These are phyloP conservation scores for Salvelinus fontinalis DNA, from an alignment of 2,113 vertebrate species.

Conservation along the genomic window DNA sequence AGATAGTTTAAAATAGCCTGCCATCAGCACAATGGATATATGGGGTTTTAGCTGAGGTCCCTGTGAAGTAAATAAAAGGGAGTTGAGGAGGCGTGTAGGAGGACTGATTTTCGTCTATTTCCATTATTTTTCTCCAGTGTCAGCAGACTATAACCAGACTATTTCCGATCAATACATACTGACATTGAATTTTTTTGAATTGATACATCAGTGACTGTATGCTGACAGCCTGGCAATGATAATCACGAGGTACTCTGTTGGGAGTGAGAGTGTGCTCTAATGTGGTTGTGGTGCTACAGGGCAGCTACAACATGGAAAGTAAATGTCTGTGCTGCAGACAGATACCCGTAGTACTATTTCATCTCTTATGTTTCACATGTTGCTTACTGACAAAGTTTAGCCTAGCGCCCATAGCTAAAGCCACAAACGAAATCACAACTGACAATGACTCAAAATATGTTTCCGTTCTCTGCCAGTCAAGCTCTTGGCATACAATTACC, in stretches of 20 bases:
- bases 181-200: not conserved
- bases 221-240: too few relatives aligned
- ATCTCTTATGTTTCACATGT: not conserved
- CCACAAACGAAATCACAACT: not conserved
- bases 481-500: constrained; percentile 3
- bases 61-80: not conserved
- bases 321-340: not conserved
- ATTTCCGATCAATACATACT: not conserved
- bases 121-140: constrained; percentile 1
- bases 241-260: not conserved
- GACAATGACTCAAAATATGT: not conserved
- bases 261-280: not conserved
- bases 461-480: not conserved
- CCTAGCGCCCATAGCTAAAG: not conserved
- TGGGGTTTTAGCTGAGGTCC: not conserved
- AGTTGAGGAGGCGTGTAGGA: not conserved
- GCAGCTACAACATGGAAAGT: not conserved
- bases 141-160: not conserved
- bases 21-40: constrained; percentile 6
- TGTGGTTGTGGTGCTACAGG: not conserved
- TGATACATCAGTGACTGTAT: not conserved
- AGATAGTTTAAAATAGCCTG: not conserved
- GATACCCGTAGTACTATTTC: not conserved
- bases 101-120: not conserved
- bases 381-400: not conserved